Evolutionary conservation across 2,113 vertebrate species (phyloP).

Genomic region (Cyprinodon variegatus): DNA sequence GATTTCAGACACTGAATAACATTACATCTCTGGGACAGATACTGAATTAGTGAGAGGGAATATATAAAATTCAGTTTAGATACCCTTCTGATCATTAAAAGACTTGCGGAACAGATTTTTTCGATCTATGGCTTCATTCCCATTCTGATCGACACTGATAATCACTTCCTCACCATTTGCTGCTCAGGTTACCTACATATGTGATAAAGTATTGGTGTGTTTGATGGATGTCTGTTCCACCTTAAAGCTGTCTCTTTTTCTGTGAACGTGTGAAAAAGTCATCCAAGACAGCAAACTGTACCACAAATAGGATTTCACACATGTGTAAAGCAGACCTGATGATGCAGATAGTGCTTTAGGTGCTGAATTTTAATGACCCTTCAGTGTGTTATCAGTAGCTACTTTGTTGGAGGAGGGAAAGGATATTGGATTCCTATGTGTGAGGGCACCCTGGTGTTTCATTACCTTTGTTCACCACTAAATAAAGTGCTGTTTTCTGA

Average conservation of each 20-base stretch:
- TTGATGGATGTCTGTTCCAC: conserved; percentile 34
- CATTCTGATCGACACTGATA: conserved; percentile 54
- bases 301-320: conserved; percentile 57
- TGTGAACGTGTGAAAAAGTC: conserved; percentile 38
- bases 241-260: conserved; percentile 22
- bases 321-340: conserved; percentile 23
- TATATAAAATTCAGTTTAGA: conserved; percentile 30
- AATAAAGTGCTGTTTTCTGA: conserved; percentile 10
- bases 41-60: not conserved
- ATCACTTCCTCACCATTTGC: conserved; percentile 27
- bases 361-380: conserved; percentile 41
- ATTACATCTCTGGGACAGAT: not conserved
- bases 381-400: conserved; percentile 38
- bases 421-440: conserved; percentile 19
- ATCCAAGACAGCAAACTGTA: conserved; percentile 39
- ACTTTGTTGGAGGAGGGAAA: conserved; percentile 27
- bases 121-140: conserved; percentile 64
- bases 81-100: conserved; percentile 56
- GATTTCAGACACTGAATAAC: not conserved
- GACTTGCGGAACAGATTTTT: conserved; percentile 41
- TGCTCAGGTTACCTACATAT: conserved; percentile 1
- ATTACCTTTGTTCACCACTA: conserved; percentile 40
- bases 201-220: not conserved
- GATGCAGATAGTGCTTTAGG: conserved; percentile 35
- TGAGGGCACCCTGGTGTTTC: conserved; percentile 6